Base-by-base conservation (phyloP, 2,888 invertebrate genomes). In the Tachystola acroxantha region DNA sequence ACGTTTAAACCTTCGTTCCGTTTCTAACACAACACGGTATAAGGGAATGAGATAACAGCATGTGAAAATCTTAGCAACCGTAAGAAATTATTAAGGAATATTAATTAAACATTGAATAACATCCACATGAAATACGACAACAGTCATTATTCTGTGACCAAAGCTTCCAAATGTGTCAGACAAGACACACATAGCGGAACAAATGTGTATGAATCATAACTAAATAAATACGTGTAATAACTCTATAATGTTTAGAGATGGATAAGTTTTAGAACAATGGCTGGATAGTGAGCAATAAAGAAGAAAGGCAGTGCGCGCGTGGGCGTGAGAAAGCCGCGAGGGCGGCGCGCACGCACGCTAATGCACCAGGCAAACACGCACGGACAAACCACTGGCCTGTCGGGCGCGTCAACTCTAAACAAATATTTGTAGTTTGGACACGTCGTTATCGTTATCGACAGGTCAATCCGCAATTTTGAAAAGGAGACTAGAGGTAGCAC, bases 261-360 rank as follows among this genome's bases (percentile, higher is more conserved):
- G 40, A 28, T 34, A 40, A 42, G 37, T 46, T 47, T 45, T 43
- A 42, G 51, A 50, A 50, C 45, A 50, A 56, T 51, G 60, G 59
- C 47, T 46, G 59, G 47, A 53, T 57, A 58, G 55, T 64, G 52
- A 61, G 66, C 61, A 67, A 64, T 70, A 67, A 68, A 72, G 69
- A 69, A 64, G 70, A 70, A 72, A 75, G 78, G 69, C 61, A 57
- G 57, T 43, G 40, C 42, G 40, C 39, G 43, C 49, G 75, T 80
- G 79, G 81, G 81, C 80, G 84, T 80, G 82, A 65, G 82, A 81
- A 79, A 68, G 64, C 54, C 48, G 59, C 58, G 71, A 64, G 64
- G 69, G 70, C 69, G 65, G 52, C 53, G 41, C 50, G 56, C 47
- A 37, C 33, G 20, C 40, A 45, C 43, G 74, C 72, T 84, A 84